A percentile compares a stretch with the other conserved stretches of the same genome.
Conservation (phyloP, 2,888 invertebrate species). For the Drosophila pseudotakahashii region DNA sequence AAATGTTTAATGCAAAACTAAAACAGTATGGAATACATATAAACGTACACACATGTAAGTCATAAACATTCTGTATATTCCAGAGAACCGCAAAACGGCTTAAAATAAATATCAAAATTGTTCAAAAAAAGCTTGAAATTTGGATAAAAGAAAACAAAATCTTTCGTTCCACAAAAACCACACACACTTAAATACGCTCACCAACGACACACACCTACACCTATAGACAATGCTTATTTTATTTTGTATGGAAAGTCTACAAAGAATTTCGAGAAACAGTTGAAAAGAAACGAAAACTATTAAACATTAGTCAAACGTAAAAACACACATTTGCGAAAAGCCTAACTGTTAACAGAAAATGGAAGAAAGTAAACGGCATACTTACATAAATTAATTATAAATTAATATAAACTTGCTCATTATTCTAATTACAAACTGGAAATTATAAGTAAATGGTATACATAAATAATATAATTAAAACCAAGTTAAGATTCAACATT, state of each 20-base stretch:
- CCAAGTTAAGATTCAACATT: conserved; percentile 56
- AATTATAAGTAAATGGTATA: conserved; percentile 66
- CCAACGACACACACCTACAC: conserved; percentile 27
- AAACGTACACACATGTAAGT: conserved; percentile 44
- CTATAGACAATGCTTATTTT: conserved; percentile 62
- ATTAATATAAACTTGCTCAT: conserved; percentile 76
- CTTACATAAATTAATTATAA: conserved; percentile 65
- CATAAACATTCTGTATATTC: conserved; percentile 49
- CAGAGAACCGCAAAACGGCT: conserved; percentile 33
- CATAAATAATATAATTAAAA: conserved; percentile 68
- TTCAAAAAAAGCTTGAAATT: conserved; percentile 49
- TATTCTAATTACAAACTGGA: conserved; percentile 69
- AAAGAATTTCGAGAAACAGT: conserved; percentile 67
- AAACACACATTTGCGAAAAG: conserved; percentile 27
- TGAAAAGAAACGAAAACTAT: conserved; percentile 39
- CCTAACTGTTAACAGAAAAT: conserved; percentile 61
- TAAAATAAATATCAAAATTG: conserved; percentile 44
- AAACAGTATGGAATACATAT: conserved; percentile 49
- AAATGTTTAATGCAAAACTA: conserved; percentile 54
- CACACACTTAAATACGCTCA: conserved; percentile 28
- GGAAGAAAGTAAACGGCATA: conserved; percentile 51
- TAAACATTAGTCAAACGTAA: conserved; percentile 47
- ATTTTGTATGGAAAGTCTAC: conserved; percentile 67
- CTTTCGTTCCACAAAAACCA: conserved; percentile 34
- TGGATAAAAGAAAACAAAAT: conserved; percentile 27